Evolutionary conservation across 1,140 invertebrate species (phyloP).

Genomic region (Panagrolaimus sp.): DNA sequence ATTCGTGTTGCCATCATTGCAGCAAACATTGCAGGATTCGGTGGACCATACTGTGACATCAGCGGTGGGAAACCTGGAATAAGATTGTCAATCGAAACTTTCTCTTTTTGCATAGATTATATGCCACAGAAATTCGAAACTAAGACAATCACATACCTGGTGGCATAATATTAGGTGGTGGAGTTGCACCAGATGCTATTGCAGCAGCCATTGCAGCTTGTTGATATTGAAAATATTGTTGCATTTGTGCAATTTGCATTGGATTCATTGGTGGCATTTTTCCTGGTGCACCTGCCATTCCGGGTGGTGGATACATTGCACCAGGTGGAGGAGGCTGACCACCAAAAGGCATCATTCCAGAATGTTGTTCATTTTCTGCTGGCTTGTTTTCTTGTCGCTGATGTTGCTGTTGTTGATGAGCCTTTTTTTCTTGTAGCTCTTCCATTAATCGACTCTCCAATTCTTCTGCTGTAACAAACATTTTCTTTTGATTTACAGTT

Average conservation of each 20-base stretch:
- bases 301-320: too few relatives aligned
- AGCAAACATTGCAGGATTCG: conserved; percentile 1
- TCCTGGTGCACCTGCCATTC: too few relatives aligned
- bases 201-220: not conserved
- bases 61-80: not conserved
- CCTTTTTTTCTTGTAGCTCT: conserved; percentile 2
- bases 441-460: conserved; percentile 21
- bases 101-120: too few relatives aligned
- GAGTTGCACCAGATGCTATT: not conserved
- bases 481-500: not conserved
- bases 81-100: too few relatives aligned
- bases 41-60: conserved; percentile 10
- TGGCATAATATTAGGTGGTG: not conserved
- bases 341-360: too few relatives aligned
- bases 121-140: too few relatives aligned
- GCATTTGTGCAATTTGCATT: not conserved
- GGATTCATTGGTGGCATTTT: conserved; percentile 1
- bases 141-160: too few relatives aligned
- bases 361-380: too few relatives aligned
- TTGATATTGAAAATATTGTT: not conserved
- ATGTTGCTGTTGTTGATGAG: too few relatives aligned
- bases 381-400: too few relatives aligned
- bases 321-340: too few relatives aligned
- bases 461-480: conserved; percentile 17
- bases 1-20: not conserved